These are phyloP conservation scores for Steinernema khuongi DNA, from an alignment of 1,140 invertebrate species.

Conservation along the genomic window DNA sequence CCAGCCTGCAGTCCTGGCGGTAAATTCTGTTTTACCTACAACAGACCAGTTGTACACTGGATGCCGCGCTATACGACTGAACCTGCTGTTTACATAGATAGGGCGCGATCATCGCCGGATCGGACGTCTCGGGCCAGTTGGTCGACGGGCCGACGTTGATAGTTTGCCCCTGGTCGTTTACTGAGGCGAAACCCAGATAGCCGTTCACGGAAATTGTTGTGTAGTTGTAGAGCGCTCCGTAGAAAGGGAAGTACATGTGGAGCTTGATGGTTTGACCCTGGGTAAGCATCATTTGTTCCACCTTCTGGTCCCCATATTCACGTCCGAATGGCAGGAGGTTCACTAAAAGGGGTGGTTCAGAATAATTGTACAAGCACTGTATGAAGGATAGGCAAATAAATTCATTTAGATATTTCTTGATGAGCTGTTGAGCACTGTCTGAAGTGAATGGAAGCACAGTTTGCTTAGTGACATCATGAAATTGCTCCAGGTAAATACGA, in stretches of 20 bases:
- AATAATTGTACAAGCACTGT: not conserved
- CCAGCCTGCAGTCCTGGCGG: slow-evolving; percentile 30
- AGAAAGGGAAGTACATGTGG: slow-evolving; percentile 41
- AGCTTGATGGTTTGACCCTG: slow-evolving; percentile 41
- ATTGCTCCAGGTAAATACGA: not conserved
- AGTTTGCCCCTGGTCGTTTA: slow-evolving; percentile 41
- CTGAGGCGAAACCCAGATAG: slow-evolving; percentile 40
- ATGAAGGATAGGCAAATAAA: slow-evolving; percentile 15
- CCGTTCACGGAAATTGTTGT: slow-evolving; percentile 41
- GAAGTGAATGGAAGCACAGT: slow-evolving; percentile 18
- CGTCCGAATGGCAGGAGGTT: slow-evolving; percentile 40
- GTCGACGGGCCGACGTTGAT: slow-evolving; percentile 41
- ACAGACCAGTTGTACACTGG: not conserved
- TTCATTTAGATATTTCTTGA: not conserved
- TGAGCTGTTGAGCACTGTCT: slow-evolving; percentile 13
- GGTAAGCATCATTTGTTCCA: slow-evolving; percentile 36
- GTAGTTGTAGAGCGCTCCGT: slow-evolving; percentile 44
- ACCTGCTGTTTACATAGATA: slow-evolving; percentile 42
- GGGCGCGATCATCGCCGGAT: slow-evolving; percentile 44
- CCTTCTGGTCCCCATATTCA: slow-evolving; percentile 36
- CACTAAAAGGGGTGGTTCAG: slow-evolving; percentile 23
- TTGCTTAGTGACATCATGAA: not conserved
- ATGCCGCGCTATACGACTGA: not conserved
- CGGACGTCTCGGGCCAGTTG: slow-evolving; percentile 35
- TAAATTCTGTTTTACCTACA: slow-evolving; percentile 20